phyloP scores from a whole-genome alignment of 2,797 vertebrate species.

The Lophotriccus pileatus region DNA sequence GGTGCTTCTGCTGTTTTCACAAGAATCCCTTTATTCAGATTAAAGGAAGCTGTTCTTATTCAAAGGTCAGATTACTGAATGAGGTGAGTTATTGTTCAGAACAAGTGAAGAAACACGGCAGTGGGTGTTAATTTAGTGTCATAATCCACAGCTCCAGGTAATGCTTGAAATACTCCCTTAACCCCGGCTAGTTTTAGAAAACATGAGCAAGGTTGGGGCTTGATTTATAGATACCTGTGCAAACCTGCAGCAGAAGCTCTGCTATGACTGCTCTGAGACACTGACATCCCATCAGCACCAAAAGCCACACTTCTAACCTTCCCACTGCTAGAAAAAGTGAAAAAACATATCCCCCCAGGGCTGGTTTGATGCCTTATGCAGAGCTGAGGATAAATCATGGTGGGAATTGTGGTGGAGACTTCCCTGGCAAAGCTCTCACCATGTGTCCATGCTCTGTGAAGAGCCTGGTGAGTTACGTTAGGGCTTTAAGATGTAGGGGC shows the following conservation, averaged over 20 bases:
- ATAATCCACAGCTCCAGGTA: not conserved
- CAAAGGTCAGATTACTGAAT: not conserved
- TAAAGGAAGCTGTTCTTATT: not conserved
- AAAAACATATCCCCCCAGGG: rapidly evolving
- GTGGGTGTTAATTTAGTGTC: not conserved
- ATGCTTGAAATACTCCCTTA: not conserved
- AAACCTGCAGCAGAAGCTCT: not conserved
- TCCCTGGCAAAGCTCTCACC: not conserved
- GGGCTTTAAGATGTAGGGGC: rapidly evolving
- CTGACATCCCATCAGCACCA: rapidly evolving
- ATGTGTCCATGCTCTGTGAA: rapidly evolving
- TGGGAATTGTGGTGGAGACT: not conserved
- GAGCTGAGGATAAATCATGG: not conserved
- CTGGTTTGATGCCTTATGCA: not conserved
- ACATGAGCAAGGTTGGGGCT: rapidly evolving
- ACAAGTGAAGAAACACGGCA: not conserved
- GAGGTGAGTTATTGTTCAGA: not conserved
- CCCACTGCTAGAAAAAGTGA: rapidly evolving
- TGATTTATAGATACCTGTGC: not conserved
- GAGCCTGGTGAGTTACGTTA: rapidly evolving
- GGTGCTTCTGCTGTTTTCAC: not conserved
- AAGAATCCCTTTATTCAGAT: slow-evolving; percentile 23
- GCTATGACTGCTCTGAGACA: rapidly evolving
- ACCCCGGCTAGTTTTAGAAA: not conserved
- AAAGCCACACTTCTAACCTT: rapidly evolving